Percentiles rank a stretch among this genome's conserved stretches.
phyloP scores from a whole-genome alignment of 2,888 invertebrate genomes.

The Epicampocera succincta region DNA sequence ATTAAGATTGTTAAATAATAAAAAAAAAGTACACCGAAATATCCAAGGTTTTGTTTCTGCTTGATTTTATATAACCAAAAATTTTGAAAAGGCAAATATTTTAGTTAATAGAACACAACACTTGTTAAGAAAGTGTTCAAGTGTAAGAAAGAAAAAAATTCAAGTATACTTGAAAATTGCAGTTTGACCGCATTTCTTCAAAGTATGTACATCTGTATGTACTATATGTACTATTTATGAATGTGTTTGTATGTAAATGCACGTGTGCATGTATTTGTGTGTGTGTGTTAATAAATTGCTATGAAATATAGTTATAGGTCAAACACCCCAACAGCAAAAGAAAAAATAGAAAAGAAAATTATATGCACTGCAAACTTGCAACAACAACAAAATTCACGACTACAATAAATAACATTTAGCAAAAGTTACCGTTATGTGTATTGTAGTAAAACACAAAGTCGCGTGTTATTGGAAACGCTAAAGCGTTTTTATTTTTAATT shows the following conservation, averaged over 20 bases:
- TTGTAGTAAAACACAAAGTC: slow-evolving; percentile 34
- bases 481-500: slow-evolving; percentile 22
- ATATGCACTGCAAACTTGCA: slow-evolving; percentile 34
- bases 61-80: slow-evolving; percentile 32
- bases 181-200: slow-evolving; percentile 68
- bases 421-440: slow-evolving; percentile 42
- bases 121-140: slow-evolving; percentile 20
- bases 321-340: slow-evolving; percentile 72
- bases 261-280: slow-evolving; percentile 18
- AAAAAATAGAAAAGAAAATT: slow-evolving; percentile 48
- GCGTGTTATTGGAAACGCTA: slow-evolving; percentile 50
- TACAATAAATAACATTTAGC: slow-evolving; percentile 64
- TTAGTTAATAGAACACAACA: slow-evolving; percentile 16
- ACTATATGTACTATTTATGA: too few species aligned
- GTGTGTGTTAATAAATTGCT: slow-evolving; percentile 53
- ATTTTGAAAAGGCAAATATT: background rate
- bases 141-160: slow-evolving; percentile 34
- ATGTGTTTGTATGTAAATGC: slow-evolving; percentile 10
- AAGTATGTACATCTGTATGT: slow-evolving; percentile 1
- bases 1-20: slow-evolving; percentile 15
- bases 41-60: slow-evolving; percentile 30
- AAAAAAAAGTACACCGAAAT: slow-evolving; percentile 13
- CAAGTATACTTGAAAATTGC: slow-evolving; percentile 68
- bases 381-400: slow-evolving; percentile 33
- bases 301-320: slow-evolving; percentile 76